Base-by-base conservation (phyloP, 2,113 vertebrate species). In the Dipodomys ordii region DNA sequence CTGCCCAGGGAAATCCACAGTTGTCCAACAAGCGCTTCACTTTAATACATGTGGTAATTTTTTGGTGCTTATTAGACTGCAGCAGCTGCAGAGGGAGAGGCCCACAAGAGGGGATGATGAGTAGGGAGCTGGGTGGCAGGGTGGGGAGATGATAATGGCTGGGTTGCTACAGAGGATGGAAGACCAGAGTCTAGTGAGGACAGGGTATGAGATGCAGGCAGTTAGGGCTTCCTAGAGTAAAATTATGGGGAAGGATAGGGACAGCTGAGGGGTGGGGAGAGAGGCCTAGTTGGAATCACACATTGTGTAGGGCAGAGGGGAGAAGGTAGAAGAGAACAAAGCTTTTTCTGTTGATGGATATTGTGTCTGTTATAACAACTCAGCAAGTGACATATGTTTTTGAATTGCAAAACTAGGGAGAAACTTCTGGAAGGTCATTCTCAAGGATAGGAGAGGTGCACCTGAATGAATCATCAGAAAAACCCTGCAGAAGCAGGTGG, bases 81-180 rank as follows among this genome's bases (percentile, higher is more conserved):
- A 89, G 69, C 91, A 96, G 93, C 95, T 96, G 85, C 87, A 92
- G 92, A 87, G 60, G 77, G 93, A 96, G 97, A 96, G 90, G 87
- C 87, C 93, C 79, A 0, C 44, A 71, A 95, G 3, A 69, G 88
- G 65, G 57, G 44, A 83, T 12, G 9, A 62, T 68, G 72, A 79
- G 68, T 78, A 73, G 80, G 68, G 27, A 78, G 20, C 18, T 2
- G 68, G 80, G 81, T 92, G 80, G 57, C 73, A 84, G 74, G 49
- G 74, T 85, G 32, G 32, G 57, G 30, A 82, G 44, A 92, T 92
- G 68, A 78, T 87, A 91, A 95, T 90, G 74, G 13, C 68, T 77
- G 19, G 30, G 73, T 68, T 87, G 39, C 73, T 68, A 87, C 30
- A 49, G 49, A 39, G 39, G 39, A 39, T 39, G 3, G 13, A 93